Evolutionary conservation across 92 coral and sea anemone genomes (phyloP), one percentile per base, ranked within the genome.

Genomic region (Nematostella vectensis): DNA sequence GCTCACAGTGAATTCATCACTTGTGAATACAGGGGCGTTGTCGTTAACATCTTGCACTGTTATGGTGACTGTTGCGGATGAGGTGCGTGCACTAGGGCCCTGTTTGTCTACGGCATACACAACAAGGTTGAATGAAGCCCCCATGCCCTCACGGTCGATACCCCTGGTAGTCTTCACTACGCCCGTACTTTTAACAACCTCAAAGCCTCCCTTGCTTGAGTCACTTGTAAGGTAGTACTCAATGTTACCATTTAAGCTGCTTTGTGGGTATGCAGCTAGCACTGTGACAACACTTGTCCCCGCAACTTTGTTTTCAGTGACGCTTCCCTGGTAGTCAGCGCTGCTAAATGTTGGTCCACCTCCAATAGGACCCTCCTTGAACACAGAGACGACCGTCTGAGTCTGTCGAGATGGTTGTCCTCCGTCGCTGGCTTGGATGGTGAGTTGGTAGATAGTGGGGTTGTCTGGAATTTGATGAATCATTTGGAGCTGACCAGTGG

Each of bases 191-290:
- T 81, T 65, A 73, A 72, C 51, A 31, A 93, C 50, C 29, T 28
- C 22, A 59, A 93, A 70, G 3, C 77, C 66, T 9, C 88, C 79
- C 50, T 74, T 75, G 57, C 99, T 93, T 55, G 69, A 71, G 55
- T 93, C 99, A 10, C 77, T 62, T 13, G 99, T 82, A 22, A 82
- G 59, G 53, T 70, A 93, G 57, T 93, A 93, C 48, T 68, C 57
- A 49, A 93, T 65, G 12, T 55, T 31, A 17, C 73, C 54, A 59
- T 58, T 58, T 0, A 51, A 29, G 23, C 54, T 53, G 31, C 50
- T 47, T 15, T 57, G 50, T 24, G 61, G 17, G 53, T 71, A 84
- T 2, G 55, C 54, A 17, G 94, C 99, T 40, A 52, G 50, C 3
- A 93, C 88, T 10, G 11, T 69, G 2, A 76, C 51, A 55, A 93